Evolutionary conservation across 2,888 invertebrate genomes (phyloP).

Genomic region (Physocephala rufipes): DNA sequence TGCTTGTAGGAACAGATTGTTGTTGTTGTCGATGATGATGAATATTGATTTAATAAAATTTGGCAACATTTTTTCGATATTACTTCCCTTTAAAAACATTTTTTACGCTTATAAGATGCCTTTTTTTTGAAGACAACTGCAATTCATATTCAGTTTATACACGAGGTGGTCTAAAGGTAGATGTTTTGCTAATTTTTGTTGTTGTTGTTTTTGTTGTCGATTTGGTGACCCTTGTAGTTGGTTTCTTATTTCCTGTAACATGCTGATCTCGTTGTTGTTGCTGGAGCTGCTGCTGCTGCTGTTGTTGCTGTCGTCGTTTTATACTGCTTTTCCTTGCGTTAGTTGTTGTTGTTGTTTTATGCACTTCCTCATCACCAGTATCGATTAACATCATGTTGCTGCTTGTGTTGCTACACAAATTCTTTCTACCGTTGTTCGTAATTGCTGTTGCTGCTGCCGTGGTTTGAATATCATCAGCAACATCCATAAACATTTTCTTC

Average conservation of each 20-base stretch:
- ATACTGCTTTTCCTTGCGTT: slow-evolving; percentile 2
- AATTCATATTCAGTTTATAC: slow-evolving; percentile 39
- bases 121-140: not conserved
- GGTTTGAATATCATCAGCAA: not conserved
- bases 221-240: slow-evolving; percentile 6
- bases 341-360: not conserved
- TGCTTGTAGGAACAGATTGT: no score
- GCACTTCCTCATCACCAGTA: slow-evolving; percentile 15
- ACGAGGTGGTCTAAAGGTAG: slow-evolving; percentile 46
- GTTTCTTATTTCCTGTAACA: slow-evolving; percentile 10
- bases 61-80: no score
- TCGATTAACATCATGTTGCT: slow-evolving; percentile 31
- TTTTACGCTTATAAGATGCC: not conserved
- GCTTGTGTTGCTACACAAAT: not conserved
- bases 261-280: slow-evolving; percentile 22
- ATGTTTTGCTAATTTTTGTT: slow-evolving; percentile 30
- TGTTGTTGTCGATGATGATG: no score
- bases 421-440: not conserved
- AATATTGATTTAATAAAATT: no score
- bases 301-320: slow-evolving; percentile 4
- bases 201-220: slow-evolving; percentile 6
- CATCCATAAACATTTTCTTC: slow-evolving; percentile 30
- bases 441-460: slow-evolving; percentile 3
- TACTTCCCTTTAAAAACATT: no score
- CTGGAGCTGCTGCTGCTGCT: slow-evolving; percentile 20